Base-by-base conservation (phyloP, 2,888 invertebrate genomes). In the Drosophila anomelani region DNA sequence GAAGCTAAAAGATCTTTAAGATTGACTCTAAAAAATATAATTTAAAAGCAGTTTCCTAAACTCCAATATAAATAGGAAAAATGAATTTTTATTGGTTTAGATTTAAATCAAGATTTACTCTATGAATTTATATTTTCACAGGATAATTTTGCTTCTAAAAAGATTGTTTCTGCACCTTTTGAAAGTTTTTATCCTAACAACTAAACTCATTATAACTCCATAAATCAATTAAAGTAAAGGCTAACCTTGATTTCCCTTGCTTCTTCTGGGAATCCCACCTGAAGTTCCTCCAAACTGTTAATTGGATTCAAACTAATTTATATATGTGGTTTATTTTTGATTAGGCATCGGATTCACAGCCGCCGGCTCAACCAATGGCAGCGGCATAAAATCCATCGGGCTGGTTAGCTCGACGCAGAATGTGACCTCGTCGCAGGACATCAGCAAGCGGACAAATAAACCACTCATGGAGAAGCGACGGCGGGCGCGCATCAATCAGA, bases 401-500 rank as follows among this genome's bases (percentile, higher is more conserved):
- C 79, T 91, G 81, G 91, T 91, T 62, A 90, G 91, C 75, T 91
- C 91, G 26, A 89, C 91, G 66, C 91, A 91, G 80, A 91, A 91
- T 90, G 91, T 91, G 78, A 91, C 89, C 78, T 91, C 91, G 63
- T 91, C 91, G 79, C 91, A 91, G 82, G 91, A 91, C 79, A 90
- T 90, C 55, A 88, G 91, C 58, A 92, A 94, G 85, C 94, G 96
- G 93, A 95, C 95, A 80, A 96, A 96, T 92, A 96, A 96, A 93
- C 96, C 96, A 89, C 94, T 96, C 90, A 96, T 96, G 95, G 96
- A 96, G 94, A 96, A 96, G 91, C 93, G 96, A 90, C 93, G 96
- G 62, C 93, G 96, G 80, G 96, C 96, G 59, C 93, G 96, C 71
- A 96, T 96, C 91, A 96, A 96, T 92, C 95, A 95, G 92, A 95